Evolutionary conservation across 2,888 invertebrate genomes (phyloP).

Genomic region (Tetanocera ferruginea): DNA sequence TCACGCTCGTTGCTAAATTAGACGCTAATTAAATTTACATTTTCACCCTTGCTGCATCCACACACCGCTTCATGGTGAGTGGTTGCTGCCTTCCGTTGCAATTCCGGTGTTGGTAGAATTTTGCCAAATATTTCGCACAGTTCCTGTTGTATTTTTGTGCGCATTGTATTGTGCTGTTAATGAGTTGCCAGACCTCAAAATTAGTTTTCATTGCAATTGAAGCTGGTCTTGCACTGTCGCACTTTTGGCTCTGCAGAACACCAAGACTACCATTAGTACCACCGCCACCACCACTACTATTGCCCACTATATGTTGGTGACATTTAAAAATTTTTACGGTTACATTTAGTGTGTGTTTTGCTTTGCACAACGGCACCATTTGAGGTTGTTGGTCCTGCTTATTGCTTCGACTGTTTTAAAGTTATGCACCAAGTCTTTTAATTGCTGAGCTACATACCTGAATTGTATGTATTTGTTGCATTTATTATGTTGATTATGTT

Average conservation of each 20-base stretch:
- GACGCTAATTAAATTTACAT: conserved; percentile 57
- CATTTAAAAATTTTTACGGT: conserved; percentile 4
- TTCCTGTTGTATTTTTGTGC: background rate
- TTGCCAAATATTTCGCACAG: background rate
- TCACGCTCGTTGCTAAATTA: conserved; percentile 54
- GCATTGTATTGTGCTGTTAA: conserved; percentile 26
- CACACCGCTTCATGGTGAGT: background rate
- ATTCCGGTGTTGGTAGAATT: background rate
- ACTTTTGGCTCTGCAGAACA: background rate
- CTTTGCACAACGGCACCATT: background rate
- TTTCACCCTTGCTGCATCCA: conserved; percentile 35
- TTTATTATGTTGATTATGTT: no score
- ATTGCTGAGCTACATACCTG: no score
- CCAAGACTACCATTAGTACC: no score
- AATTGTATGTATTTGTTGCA: no score
- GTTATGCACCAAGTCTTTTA: no score
- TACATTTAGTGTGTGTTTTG: background rate
- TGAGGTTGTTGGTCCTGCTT: background rate
- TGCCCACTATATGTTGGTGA: background rate
- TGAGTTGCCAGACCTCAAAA: conserved; percentile 44
- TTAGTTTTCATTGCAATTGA: conserved; percentile 39
- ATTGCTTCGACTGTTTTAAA: background rate
- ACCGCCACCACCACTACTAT: background rate
- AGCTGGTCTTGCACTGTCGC: background rate
- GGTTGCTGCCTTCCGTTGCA: background rate